A percentile compares a stretch with the other conserved stretches of the same genome.
phyloP scores from a whole-genome alignment of 1,140 invertebrate genomes.

The Drosophila orosa region DNA sequence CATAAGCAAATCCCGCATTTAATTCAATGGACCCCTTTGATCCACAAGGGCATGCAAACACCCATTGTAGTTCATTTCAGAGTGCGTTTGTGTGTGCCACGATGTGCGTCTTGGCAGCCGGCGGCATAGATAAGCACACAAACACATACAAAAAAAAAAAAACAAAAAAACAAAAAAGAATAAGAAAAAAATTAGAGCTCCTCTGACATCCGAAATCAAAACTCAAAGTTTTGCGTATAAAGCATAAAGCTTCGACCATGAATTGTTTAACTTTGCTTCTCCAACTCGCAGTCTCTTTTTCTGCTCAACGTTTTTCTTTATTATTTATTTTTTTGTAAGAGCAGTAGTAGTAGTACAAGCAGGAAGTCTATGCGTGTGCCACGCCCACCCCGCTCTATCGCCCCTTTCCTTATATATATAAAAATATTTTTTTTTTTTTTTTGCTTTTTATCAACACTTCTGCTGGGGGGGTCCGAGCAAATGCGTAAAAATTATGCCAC shows the following conservation, averaged over 20 bases:
- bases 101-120: constrained; percentile 49
- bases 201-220: constrained; percentile 64
- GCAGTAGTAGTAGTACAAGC: constrained; percentile 21
- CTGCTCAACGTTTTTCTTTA: constrained; percentile 31
- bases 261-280: constrained; percentile 54
- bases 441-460: constrained; percentile 40
- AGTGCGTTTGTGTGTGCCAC: constrained; percentile 8
- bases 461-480: constrained; percentile 39
- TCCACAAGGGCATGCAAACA: constrained; percentile 17
- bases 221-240: constrained; percentile 60
- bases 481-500: constrained; percentile 70
- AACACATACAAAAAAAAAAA: constrained; percentile 3
- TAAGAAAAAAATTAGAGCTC: neutral
- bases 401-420: constrained; percentile 3
- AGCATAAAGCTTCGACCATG: constrained; percentile 60
- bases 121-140: constrained; percentile 51
- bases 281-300: constrained; percentile 7
- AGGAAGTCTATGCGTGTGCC: constrained; percentile 45
- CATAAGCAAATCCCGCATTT: neutral
- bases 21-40: constrained; percentile 8
- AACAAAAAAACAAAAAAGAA: constrained; percentile 1
- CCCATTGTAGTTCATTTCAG: constrained; percentile 9
- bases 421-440: neutral
- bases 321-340: constrained; percentile 15
- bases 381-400: constrained; percentile 21